A percentile compares a stretch with the other conserved stretches of the same genome.
Evolutionary conservation across 2,888 invertebrate genomes (phyloP).

Genomic region (Resseliella maxima): DNA sequence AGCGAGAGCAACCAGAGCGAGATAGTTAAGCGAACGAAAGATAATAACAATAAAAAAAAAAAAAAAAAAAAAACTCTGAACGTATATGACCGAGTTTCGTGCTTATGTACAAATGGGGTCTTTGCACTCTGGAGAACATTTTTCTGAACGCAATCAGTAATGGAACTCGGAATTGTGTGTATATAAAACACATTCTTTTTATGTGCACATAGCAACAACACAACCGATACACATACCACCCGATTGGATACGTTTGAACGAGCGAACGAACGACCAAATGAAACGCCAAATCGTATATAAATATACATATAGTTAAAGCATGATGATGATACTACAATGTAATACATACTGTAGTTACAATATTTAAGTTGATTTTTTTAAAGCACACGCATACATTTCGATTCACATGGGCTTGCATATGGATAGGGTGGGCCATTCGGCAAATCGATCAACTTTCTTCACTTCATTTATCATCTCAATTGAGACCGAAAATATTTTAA

Average conservation of each 20-base stretch:
- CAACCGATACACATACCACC: constrained; percentile 9
- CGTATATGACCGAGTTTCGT: constrained; percentile 54
- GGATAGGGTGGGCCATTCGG: constrained; percentile 7
- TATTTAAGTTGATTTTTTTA: constrained; percentile 47
- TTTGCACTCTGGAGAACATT: constrained; percentile 53
- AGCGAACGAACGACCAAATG: neutral
- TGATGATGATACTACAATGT: constrained; percentile 37
- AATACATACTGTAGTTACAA: constrained; percentile 53
- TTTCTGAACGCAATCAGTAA: constrained; percentile 39
- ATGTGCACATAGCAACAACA: constrained; percentile 42
- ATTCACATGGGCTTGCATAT: constrained; percentile 35
- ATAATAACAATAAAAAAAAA: constrained; percentile 45
- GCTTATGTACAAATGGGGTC: constrained; percentile 55
- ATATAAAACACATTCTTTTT: constrained; percentile 53
- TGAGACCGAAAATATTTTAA: no score
- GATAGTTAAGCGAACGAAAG: constrained; percentile 37
- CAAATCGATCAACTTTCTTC: neutral
- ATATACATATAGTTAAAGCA: neutral
- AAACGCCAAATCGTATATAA: constrained; percentile 5
- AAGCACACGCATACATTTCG: constrained; percentile 51
- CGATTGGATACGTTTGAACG: neutral
- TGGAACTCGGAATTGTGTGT: constrained; percentile 46
- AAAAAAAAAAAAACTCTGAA: constrained; percentile 28
- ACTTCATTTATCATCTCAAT: neutral
- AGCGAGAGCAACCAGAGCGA: constrained; percentile 48